Base-by-base conservation (phyloP, 2,113 vertebrate species). In the Pyrgilauda ruficollis region DNA sequence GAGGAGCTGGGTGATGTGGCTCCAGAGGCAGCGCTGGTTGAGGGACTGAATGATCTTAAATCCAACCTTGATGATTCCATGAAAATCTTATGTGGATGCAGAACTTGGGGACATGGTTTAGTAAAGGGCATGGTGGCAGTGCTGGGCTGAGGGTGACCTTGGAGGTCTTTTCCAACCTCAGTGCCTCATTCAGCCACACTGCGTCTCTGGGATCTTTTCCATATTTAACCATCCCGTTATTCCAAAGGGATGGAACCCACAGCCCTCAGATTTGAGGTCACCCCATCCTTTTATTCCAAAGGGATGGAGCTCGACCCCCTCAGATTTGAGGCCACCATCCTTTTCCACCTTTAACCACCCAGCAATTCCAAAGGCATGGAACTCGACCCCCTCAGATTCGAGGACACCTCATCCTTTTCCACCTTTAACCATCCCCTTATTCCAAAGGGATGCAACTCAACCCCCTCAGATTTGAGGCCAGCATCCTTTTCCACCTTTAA, bases 41-140 rank as follows among this genome's bases (percentile, higher is more conserved):
- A 46, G 4, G 23, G 18, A 47, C 43, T 30, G 19, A n/a, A 39
- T 23, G 24, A n/a, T 23, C 19, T n/a, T 30, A 56, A 66, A 56
- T 19, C 15, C 30, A 66, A 41, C 61, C 24, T 23, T 7, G 50
- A 24, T 20, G 50, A 75, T 16, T 41, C 70, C 2, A 1, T 16
- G n/a, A 35, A 24, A 66, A 66, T 6, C 19, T 30, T n/a, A 41
- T 0, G 1, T 9, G 43, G 30, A 66, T 4, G 13, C 35, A 41
- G 35, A 39, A 58, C 43, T 5, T 16, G 15, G 16, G 70, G 16
- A 49, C 70, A 6, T 2, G 7, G 10, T 41, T 66, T 20, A 75
- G 13, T 11, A 50, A 8, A 49, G 5, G 30, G 30, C 19, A 75
- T 1, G 0, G 33, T 4, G 47, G 21, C 1, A 6, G 23, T 0